Conservation (phyloP, 2,113 vertebrate genomes). For the Catharus minimus region DNA sequence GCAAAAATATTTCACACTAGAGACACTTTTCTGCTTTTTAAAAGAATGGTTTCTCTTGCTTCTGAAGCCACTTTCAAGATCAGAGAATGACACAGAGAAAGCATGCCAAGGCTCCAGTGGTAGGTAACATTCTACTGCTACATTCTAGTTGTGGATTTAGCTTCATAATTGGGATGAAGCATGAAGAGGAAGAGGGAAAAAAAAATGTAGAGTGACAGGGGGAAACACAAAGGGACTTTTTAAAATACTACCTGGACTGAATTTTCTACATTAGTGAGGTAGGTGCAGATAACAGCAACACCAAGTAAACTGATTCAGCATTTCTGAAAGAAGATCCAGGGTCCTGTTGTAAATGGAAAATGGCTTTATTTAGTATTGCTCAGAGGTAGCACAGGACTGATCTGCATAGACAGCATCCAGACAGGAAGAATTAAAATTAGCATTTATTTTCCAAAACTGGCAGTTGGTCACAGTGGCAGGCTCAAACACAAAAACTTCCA, state of each 20-base stretch:
- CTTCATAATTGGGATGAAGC: background rate
- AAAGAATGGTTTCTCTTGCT: background rate
- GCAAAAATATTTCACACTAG: background rate
- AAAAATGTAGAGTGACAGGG: background rate
- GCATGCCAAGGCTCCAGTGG: background rate
- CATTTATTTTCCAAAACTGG: background rate
- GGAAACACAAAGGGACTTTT: background rate
- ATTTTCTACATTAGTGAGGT: background rate
- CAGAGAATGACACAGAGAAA: background rate
- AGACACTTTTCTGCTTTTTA: background rate
- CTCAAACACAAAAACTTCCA: background rate
- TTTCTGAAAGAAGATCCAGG: background rate
- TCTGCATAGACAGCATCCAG: background rate
- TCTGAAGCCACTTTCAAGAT: background rate
- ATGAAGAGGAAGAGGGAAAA: background rate
- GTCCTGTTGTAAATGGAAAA: background rate
- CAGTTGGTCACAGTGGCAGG: background rate
- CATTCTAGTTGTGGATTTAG: background rate
- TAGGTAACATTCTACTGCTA: background rate
- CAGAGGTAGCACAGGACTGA: slow-evolving; percentile 29
- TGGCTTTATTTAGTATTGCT: slow-evolving; percentile 32
- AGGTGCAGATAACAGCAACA: background rate
- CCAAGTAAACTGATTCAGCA: background rate
- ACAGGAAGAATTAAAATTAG: background rate
- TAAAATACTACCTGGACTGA: background rate